Base-by-base conservation (phyloP, 1,140 invertebrate species). In the Agrilus planipennis region DNA sequence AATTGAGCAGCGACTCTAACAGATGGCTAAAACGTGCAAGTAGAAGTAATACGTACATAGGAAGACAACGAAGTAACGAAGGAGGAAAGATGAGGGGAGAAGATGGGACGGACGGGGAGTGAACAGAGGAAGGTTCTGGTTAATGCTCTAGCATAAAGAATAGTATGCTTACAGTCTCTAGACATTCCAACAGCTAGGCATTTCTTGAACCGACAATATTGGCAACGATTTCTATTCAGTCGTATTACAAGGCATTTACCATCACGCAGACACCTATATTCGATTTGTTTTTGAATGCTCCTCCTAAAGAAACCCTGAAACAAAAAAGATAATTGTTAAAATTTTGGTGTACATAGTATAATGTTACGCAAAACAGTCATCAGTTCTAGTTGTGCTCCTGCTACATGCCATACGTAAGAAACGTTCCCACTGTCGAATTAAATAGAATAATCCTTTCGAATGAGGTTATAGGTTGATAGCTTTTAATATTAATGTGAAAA, bases 161-260 rank as follows among this genome's bases (percentile, higher is more conserved):
- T 31, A 18, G 21, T 45, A 47, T 70, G 86, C 86, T 86, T 68
- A 92, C 89, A 96, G 65, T 96, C 92, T 62, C 90, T 77, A 57
- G 89, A 94, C 93, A 98, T 98, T 58, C 93, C 93, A 53, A 95
- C 92, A 25, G 89, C 84, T 25, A 97, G 72, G 69, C 93, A 97
- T 81, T 98, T 98, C 67, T 93, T 94, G 67, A 97, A 97, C 52
- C 93, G 77, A 72, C 93, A 98, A 65, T 90, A 96, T 66, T 97
- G 92, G 70, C 93, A 97, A 47, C 94, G 76, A 72, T 98, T 98
- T 38, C 94, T 71, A 68, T 95, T 98, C 45, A 97, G 75, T 53
- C 92, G 75, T 59, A 95, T 93, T 15, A 98, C 91, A 55, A 93
- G 70, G 68, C 94, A 97, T 74, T 94, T 94, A 46, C 92, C 91